Evolutionary conservation across 2,888 invertebrate genomes (phyloP), one percentile per base, ranked within the genome.

Genomic region (Tenthredo mesomela): DNA sequence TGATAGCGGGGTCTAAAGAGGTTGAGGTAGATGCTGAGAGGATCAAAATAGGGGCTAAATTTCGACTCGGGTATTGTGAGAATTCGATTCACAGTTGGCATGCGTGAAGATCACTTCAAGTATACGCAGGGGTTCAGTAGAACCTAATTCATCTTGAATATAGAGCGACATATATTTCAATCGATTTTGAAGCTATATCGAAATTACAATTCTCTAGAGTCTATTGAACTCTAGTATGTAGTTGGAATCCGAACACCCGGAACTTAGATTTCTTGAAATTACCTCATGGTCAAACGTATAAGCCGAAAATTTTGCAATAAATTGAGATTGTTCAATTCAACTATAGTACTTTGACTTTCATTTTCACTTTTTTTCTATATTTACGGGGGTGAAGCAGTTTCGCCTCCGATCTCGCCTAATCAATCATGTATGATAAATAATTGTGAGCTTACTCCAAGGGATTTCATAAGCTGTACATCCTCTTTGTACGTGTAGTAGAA

Each of bases 221-320:
- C 18, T 50, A n/a, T 50, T 18, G 18, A n/a, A n/a, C 50, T 50
- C 1, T 2, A 5, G 50, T n/a, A 50, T 50, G 6, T 50, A 50
- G 1, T 50, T n/a, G 50, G 6, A 50, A 50, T 18, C 12, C 58
- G 96, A 95, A 61, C 10, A 61, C 10, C 12, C 61, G 61, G 18
- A 61, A 61, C 9, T 10, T 25, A 1, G 21, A 58, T 58, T 58
- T 4, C 0, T 96, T 95, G 0, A 96, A 94, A 86, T 96, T 95
- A 0, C 3, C 33, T 15, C 18, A 15, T 50, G 18, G 18, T 18
- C 29, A 37, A 18, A 25, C 7, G 15, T 29, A 5, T 37, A 10
- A 21, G 6, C 7, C n/a, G 21, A 61, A 25, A 25, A 5, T 61
- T 61, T 2, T 2, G 21, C 58, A n/a, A n/a, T n/a, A 10, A 18